Base-by-base conservation (phyloP, 2,113 vertebrate species). In the Pelodiscus sinensis region DNA sequence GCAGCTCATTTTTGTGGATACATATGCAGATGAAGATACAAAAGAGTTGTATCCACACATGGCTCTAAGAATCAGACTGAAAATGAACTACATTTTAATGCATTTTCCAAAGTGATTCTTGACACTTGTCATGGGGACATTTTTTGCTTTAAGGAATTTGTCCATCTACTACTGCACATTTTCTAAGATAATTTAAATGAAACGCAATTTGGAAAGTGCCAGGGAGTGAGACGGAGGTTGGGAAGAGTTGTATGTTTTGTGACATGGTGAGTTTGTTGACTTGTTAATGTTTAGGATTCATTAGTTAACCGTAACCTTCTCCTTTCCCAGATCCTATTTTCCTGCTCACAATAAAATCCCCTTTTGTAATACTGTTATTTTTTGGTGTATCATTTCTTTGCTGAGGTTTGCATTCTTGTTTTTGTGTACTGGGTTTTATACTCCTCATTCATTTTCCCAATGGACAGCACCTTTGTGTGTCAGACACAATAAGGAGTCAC, bases 111-210 rank as follows among this genome's bases (percentile, higher is more conserved):
- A 52, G 44, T 57, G 71, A 2, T 25, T 77, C 75, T 94, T 92
- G 27, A 78, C 44, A 44, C 4, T 89, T 84, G 24, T n/a, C 65
- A 22, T 21, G 18, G 35, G 11, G 31, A 2, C 24, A 73, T 22
- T 82, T 94, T 78, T 87, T 82, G 29, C 71, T 95, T 89, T 57
- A 80, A 94, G 87, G 44, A 93, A 80, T 31, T 1, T 55, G 25
- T 1, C 2, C 10, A 12, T 35, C 7, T 88, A 18, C 81, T 92
- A 90, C 50, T 88, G 2, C 68, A 60, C 15, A 77, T 54, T 68
- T 93, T 93, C 86, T 93, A 92, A 77, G 25, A 58, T 44, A 1
- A 4, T 86, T 91, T 86, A 83, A 90, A 86, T 86, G 22, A 92
- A 81, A 78, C 0, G 60, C 8, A 93, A 11, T 9, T 85, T 4